Base-by-base conservation (phyloP, 2,888 invertebrate species). In the Tachina fera region DNA sequence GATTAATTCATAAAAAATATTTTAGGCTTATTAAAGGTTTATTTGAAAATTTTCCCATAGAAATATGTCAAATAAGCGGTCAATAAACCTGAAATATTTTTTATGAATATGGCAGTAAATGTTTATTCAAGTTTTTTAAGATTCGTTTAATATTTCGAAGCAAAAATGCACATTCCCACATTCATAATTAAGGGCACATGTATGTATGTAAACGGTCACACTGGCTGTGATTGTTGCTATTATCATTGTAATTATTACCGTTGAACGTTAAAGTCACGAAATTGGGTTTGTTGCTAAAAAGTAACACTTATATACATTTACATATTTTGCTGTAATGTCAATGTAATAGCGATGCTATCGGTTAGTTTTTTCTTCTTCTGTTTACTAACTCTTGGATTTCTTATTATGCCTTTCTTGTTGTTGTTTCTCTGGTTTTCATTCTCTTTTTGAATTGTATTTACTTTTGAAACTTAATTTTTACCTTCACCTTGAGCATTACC, bases 401-500 rank as follows among this genome's bases (percentile, higher is more conserved):
- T 47, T 60, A 74, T 47, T 60, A 74, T 61, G 61, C 19, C 6
- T 31, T 31, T 31, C 31, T 31, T 63, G 63, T 22, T 22, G 53
- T 75, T 63, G 63, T 63, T 51, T 49, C 43, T 9, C 11, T 56
- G 13, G 11, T 43, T 14, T 19, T 39, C 3, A 19, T 19, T 11
- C 47, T 16, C 47, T 47, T 19, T 11, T 58, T 16, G 56, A 31
- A 13, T 16, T 31, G 10, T 47, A 4, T 31, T 56, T 67, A 22
- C 14, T 76, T 67, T 49, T 72, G 31, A 13, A 68, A 53, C 16
- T 77, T 19, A 67, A 72, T 67, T 78, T 74, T 83, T 83, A 83
- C 83, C 83, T 83, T 83, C 83, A 83, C 83, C 83, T 83, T 83
- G 83, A 83, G 58, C 67, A 60, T 45, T 72, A 72, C 43, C 14